phyloP scores from a whole-genome alignment of 2,113 vertebrate species.

The Thunnus thynnus region DNA sequence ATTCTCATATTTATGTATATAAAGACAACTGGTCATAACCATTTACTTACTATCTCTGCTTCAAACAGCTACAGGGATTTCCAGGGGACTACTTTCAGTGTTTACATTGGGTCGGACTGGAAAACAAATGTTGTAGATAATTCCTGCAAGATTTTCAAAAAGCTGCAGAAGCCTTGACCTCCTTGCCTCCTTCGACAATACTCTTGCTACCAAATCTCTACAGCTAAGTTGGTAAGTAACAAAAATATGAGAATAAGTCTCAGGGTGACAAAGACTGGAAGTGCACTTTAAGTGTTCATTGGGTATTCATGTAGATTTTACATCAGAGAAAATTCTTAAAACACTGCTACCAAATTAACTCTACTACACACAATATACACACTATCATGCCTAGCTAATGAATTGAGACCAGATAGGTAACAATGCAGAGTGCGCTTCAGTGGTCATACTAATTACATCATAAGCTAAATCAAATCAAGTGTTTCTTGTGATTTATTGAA shows the following conservation, averaged over 20 bases:
- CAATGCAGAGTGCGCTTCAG: slow-evolving; percentile 26
- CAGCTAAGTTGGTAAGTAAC: no score
- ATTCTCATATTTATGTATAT: no score
- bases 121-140: no score
- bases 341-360: neutral
- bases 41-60: no score
- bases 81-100: no score
- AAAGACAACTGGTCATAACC: no score
- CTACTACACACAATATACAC: neutral
- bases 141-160: no score
- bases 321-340: neutral
- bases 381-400: slow-evolving; percentile 23
- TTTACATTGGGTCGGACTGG: no score
- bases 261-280: neutral
- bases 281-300: neutral
- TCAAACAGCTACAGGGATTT: no score
- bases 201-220: no score
- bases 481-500: slow-evolving; percentile 31
- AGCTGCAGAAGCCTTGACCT: no score
- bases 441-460: slow-evolving; percentile 30
- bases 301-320: slow-evolving; percentile 1
- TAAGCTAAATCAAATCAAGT: slow-evolving; percentile 35
- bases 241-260: neutral
- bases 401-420: slow-evolving; percentile 41
- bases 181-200: no score